Evolutionary conservation across 1,140 invertebrate species (phyloP).

Genomic region (Calliopsis andreniformis): DNA sequence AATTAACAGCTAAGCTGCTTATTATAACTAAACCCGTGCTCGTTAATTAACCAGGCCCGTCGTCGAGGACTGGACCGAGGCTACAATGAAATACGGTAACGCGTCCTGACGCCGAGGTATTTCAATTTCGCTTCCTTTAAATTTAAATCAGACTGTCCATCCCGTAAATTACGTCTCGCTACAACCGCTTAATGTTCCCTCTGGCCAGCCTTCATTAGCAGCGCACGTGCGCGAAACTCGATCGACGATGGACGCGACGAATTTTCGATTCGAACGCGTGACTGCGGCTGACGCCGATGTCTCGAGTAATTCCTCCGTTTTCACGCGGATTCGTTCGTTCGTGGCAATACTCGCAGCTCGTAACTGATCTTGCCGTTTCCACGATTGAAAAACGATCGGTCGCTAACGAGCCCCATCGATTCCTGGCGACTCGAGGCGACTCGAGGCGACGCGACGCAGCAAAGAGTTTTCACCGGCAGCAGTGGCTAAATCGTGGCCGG

Average conservation of each 20-base stretch:
- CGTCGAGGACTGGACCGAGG: slow-evolving; percentile 20
- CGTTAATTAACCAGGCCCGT: slow-evolving; percentile 55
- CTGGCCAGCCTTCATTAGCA: not conserved
- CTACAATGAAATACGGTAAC: slow-evolving; percentile 43
- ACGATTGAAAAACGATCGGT: slow-evolving; percentile 16
- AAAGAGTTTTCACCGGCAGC: not conserved
- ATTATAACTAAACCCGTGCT: slow-evolving; percentile 43
- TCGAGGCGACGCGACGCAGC: not conserved
- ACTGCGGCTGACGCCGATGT: not conserved
- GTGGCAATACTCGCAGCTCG: slow-evolving; percentile 2
- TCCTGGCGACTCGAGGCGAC: not conserved
- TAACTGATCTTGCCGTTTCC: not conserved
- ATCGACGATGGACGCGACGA: not conserved
- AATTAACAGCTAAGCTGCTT: slow-evolving; percentile 62
- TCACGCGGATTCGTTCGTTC: too few species aligned
- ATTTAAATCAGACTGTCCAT: slow-evolving; percentile 44
- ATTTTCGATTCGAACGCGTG: not conserved
- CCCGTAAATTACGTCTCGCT: slow-evolving; percentile 22
- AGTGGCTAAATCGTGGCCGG: not conserved
- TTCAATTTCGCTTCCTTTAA: slow-evolving; percentile 47
- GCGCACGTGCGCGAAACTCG: not conserved
- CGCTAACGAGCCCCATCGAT: slow-evolving; percentile 21
- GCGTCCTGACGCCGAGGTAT: slow-evolving; percentile 32
- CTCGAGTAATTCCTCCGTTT: not conserved
- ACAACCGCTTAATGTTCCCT: not conserved